Base-by-base conservation (phyloP, 2,888 invertebrate species). In the Pollenia labialis region DNA sequence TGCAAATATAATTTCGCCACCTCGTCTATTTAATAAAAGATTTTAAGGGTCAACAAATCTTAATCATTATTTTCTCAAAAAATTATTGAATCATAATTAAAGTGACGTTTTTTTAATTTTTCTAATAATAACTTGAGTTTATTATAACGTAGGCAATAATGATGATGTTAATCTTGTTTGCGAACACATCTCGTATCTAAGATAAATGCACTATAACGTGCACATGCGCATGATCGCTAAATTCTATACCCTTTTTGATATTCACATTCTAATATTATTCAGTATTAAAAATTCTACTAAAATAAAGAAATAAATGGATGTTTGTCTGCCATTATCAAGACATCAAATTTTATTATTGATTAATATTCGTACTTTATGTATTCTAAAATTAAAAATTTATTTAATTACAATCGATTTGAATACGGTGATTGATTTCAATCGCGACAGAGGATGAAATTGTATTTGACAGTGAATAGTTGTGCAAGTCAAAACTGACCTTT, bases 391-490 rank as follows among this genome's bases (percentile, higher is more conserved):
- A 76, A 62, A 32, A 60, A 68, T 76, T 58, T 44, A 76, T 75
- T 76, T 74, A 76, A 75, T 75, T 60, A 56, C 16, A 76, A 82
- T 69, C 60, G 81, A 76, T 69, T 60, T 44, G 14, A 69, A 82
- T 40, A 69, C 60, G 54, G 62, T 81, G 74, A 81, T 75, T 81
- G 75, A 75, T 75, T 81, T 75, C 46, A 75, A 75, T 68, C 75
- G 52, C 23, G 10, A 60, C 56, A 62, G 42, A 16, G 62, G 18
- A 14, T 71, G 54, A 64, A 64, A 48, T 62, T 32, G n/a, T 72
- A 72, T 52, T 72, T 4, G 9, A 81, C 66, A 66, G 42, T n/a
- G 23, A 60, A 42, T 32, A 62, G 40, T 16, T 56, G 12, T 44
- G 7, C 32, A 74, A 81, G 50, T 74, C 56, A 50, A 48, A 23